Evolutionary conservation across 2,113 vertebrate species (phyloP).

Genomic region (Ictalurus punctatus): DNA sequence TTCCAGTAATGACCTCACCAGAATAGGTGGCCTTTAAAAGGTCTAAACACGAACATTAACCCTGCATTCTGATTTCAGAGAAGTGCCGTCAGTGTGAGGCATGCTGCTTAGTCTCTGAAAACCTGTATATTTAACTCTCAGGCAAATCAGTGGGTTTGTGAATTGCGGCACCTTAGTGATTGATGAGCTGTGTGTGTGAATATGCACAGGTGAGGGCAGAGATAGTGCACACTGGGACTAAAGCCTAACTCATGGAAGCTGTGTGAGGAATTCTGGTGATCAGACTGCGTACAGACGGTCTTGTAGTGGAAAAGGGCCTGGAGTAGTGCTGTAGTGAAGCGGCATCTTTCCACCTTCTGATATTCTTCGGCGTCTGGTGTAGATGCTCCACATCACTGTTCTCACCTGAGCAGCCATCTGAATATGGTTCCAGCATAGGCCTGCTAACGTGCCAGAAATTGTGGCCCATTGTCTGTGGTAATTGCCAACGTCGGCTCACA

Average conservation of each 20-base stretch:
- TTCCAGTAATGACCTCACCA: background rate
- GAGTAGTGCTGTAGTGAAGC: background rate
- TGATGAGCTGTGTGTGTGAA: background rate
- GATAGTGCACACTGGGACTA: background rate
- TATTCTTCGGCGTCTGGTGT: background rate
- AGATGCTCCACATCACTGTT: background rate
- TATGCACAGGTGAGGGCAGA: background rate
- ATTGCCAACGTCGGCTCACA: background rate
- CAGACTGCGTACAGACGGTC: background rate
- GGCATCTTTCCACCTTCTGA: background rate
- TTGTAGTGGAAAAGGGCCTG: background rate
- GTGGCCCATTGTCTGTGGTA: background rate
- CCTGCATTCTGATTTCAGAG: background rate
- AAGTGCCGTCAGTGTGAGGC: background rate
- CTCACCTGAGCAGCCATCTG: background rate
- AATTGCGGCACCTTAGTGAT: slow-evolving; percentile 19
- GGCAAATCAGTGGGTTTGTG: background rate
- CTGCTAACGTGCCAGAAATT: background rate
- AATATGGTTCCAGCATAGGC: background rate
- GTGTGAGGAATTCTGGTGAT: background rate
- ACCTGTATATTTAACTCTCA: background rate
- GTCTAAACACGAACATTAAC: background rate
- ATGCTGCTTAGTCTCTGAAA: background rate
- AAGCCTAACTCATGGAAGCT: background rate
- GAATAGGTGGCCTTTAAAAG: background rate